phyloP scores from a whole-genome alignment of 2,113 vertebrate genomes.

The Neolamprologus cancellatus region DNA sequence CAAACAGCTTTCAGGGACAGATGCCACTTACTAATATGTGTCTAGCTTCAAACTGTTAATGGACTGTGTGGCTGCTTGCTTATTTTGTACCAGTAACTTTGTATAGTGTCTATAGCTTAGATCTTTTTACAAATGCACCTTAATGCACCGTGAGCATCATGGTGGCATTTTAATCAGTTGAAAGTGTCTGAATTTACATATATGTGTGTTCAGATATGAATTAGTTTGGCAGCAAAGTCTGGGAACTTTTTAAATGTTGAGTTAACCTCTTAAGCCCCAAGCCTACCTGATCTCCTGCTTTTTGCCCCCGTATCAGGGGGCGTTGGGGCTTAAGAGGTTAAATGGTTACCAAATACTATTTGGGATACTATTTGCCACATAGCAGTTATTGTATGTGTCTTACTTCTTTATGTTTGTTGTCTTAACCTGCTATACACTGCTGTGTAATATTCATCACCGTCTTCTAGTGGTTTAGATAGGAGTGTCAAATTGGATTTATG shows the following conservation, averaged over 20 bases:
- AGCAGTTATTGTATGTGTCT: neutral
- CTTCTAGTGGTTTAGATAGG: neutral
- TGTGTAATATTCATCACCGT: neutral
- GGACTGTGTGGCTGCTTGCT: neutral
- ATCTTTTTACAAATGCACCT: neutral
- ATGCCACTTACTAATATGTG: neutral
- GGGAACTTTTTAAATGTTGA: neutral
- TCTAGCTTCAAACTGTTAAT: neutral
- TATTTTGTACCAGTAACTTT: neutral
- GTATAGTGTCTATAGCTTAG: neutral
- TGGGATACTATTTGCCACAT: neutral
- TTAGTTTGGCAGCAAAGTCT: neutral
- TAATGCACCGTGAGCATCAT: neutral
- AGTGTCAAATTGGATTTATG: neutral
- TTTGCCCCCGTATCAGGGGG: too few relatives aligned
- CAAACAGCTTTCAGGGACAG: neutral
- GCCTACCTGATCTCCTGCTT: too few relatives aligned
- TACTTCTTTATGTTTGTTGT: neutral
- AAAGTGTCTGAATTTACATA: neutral
- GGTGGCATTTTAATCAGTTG: neutral
- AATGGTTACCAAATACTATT: neutral
- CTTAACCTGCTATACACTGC: neutral
- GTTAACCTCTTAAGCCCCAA: neutral
- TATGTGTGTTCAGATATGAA: neutral
- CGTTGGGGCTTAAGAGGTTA: too few relatives aligned